Evolutionary conservation across 2,113 vertebrate genomes (phyloP).

Genomic region (Poeciliopsis retropinna): DNA sequence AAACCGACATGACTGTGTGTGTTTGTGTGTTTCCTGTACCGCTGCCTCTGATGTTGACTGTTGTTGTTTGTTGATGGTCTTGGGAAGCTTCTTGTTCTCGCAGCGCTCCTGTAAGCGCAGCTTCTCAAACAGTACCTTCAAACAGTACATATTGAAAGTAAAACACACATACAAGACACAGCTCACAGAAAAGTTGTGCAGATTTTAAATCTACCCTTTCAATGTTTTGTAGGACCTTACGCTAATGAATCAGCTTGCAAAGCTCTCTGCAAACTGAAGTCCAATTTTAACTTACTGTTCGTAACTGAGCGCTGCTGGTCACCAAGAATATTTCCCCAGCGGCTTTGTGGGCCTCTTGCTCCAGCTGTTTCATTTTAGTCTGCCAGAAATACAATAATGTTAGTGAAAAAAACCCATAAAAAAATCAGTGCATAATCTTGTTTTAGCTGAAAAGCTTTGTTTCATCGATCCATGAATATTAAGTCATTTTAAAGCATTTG

Average conservation of each 20-base stretch:
- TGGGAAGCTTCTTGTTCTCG: slow-evolving; percentile 81
- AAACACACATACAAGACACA: background rate
- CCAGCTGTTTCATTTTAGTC: slow-evolving; percentile 87
- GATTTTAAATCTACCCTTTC: background rate
- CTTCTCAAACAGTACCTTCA: slow-evolving; percentile 90
- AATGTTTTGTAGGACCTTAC: background rate
- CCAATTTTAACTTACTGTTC: slow-evolving; percentile 75
- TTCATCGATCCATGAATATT: background rate
- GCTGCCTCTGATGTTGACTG: slow-evolving; percentile 89
- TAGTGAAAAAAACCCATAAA: background rate
- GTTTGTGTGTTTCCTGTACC: slow-evolving; percentile 70
- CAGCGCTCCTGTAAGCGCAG: slow-evolving; percentile 84
- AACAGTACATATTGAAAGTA: slow-evolving; percentile 21
- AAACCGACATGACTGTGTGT: slow-evolving; percentile 17
- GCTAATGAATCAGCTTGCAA: background rate
- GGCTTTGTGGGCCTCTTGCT: slow-evolving; percentile 86
- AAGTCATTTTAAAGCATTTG: background rate
- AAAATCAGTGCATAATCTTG: too few species aligned
- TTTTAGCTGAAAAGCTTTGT: background rate
- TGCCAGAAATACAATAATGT: slow-evolving; percentile 46
- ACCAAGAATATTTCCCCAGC: slow-evolving; percentile 90
- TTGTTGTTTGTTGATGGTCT: slow-evolving; percentile 79
- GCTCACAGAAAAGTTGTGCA: background rate
- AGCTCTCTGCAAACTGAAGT: background rate
- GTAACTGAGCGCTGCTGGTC: slow-evolving; percentile 88